Percentiles rank a stretch among this genome's conserved stretches.
Conservation (phyloP, 2,797 vertebrate species). For the Sternotherus odoratus region DNA sequence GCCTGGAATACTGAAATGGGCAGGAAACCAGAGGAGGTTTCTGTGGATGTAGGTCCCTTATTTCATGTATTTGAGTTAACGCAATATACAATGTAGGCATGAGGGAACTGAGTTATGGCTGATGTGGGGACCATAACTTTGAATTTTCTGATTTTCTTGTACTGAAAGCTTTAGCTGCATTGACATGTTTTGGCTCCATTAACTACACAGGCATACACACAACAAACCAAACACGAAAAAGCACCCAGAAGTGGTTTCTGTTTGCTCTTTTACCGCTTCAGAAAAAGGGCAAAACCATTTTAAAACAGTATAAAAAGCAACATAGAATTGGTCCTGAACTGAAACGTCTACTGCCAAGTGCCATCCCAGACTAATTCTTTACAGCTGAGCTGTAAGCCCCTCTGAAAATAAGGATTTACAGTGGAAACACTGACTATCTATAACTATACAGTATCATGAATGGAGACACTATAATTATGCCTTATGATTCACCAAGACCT, state of each 20-base stretch:
- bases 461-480: conserved; percentile 48
- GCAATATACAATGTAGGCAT: neutral
- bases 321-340: neutral
- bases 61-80: neutral
- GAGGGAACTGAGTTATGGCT: neutral
- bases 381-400: conserved; percentile 67
- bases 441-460: conserved; percentile 60
- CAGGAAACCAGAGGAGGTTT: neutral
- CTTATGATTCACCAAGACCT: conserved; percentile 47
- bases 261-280: conserved; percentile 6
- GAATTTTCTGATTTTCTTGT: neutral
- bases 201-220: neutral
- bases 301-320: neutral
- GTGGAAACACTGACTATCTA: conserved; percentile 74
- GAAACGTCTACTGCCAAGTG: conserved; percentile 51
- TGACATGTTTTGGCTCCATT: neutral
- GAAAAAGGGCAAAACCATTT: neutral
- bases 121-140: neutral
- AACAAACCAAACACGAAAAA: conserved; percentile 18
- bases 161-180: neutral
- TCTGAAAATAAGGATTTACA: conserved; percentile 58
- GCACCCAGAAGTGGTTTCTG: neutral
- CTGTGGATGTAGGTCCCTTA: neutral
- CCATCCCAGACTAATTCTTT: conserved; percentile 66
- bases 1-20: neutral